These are phyloP conservation scores for Oscheius myriophilus DNA, from an alignment of 2,888 invertebrate genomes.

Conservation along the genomic window DNA sequence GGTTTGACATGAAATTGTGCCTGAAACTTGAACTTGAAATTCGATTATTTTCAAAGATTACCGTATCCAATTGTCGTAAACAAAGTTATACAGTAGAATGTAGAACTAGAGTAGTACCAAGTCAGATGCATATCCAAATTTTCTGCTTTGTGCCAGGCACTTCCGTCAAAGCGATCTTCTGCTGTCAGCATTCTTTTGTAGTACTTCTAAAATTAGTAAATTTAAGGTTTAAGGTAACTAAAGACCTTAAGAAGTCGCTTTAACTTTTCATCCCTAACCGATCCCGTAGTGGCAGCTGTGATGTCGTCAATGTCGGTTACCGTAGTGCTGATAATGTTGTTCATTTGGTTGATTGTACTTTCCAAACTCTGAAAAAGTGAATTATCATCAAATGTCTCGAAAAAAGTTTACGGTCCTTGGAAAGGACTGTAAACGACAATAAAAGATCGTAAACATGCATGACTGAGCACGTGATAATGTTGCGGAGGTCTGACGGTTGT, in stretches of 20 bases:
- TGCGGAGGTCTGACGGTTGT: no score
- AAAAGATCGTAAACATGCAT: no score
- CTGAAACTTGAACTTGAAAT: no score
- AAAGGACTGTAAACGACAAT: neutral
- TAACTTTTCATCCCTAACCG: slow-evolving; percentile 7
- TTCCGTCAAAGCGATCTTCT: slow-evolving; percentile 36
- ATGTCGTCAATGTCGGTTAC: neutral
- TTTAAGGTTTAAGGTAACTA: no score
- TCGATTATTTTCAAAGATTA: slow-evolving; percentile 1
- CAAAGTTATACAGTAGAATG: slow-evolving; percentile 45
- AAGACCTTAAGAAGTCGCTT: slow-evolving; percentile 9
- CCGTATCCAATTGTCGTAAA: slow-evolving; percentile 49
- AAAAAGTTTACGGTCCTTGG: neutral
- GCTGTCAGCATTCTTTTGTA: slow-evolving; percentile 35
- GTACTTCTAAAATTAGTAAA: slow-evolving; percentile 24
- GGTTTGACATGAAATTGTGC: slow-evolving; percentile 37
- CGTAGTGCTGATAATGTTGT: slow-evolving; percentile 6
- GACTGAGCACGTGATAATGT: no score
- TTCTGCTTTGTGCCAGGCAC: slow-evolving; percentile 37
- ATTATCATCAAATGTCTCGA: neutral
- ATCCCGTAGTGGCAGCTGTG: neutral
- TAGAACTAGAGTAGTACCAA: slow-evolving; percentile 34
- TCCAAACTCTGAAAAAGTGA: slow-evolving; percentile 15
- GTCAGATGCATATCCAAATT: slow-evolving; percentile 35
- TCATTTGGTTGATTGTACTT: slow-evolving; percentile 15